Evolutionary conservation across 2,888 invertebrate species (phyloP), one percentile per base, ranked within the genome.

Genomic region (Polyploca ridens): DNA sequence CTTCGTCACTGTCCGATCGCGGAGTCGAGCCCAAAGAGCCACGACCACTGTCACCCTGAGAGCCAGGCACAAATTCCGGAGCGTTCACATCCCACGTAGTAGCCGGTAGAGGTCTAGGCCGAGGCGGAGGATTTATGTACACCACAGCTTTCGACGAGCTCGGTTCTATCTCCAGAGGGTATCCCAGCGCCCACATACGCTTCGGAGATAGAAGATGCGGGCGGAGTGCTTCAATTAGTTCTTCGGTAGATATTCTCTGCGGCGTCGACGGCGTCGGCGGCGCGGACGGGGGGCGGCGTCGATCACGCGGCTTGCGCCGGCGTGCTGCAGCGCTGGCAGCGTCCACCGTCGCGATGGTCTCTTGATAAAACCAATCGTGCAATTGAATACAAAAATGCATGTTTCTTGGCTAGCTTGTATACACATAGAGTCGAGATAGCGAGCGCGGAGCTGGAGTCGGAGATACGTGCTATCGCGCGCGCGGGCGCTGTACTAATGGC

Each of bases 101-200:
- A 69, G 89, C 85, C 70, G 86, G 83, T 63, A 83, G 73, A 67
- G 85, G 87, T 79, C 89, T 86, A 71, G 92, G 89, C 73, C 94
- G 91, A 66, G 94, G 94, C 77, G 94, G 89, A 64, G 94, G 94
- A 78, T 91, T 91, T 65, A 96, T 95, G 81, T 95, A 95, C 64
- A 96, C 95, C 73, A 96, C 94, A 7, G 96, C 96, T 76, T 95
- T 94, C 54, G 95, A 95, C 3, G 95, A 95, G 71, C 95, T 93
- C 11, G 94, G 85, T 62, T 94, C 94, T 70, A 95, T 95, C 76
- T 96, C 96, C 8, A 97, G 90, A 0, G 98, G 97, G 80, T 96
- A 97, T 1, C 97, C 97, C 70, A 96, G 93, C 13, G 95, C 94
- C 73, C 95, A 92, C 87, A 97, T 91, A 67, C 96, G 94, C 72